Percentiles rank a stretch among this genome's conserved stretches.
phyloP scores from a whole-genome alignment of 23 tunicate species.

The Ascidia mentula region DNA sequence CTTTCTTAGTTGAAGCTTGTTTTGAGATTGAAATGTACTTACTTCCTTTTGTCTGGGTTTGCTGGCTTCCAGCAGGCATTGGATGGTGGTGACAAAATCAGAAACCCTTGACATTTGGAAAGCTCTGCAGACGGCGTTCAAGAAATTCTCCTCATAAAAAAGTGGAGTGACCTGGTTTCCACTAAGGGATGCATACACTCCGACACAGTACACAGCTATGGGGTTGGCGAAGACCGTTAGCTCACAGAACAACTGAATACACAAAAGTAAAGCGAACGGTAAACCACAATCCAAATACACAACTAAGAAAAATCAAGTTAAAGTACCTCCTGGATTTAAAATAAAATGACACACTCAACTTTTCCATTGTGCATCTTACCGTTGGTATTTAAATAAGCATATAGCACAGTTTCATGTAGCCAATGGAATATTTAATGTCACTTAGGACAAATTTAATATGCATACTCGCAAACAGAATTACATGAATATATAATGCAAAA shows the following conservation, averaged over 20 bases:
- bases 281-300: no score
- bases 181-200: conserved; percentile 29
- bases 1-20: not conserved
- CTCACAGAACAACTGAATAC: conserved; percentile 59
- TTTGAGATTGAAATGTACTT: not conserved
- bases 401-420: no score
- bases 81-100: conserved; percentile 51
- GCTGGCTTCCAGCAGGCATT: conserved; percentile 33
- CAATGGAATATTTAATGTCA: no score
- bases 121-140: conserved; percentile 54
- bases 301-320: no score
- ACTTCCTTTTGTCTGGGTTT: conserved; percentile 47
- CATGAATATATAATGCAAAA: no score
- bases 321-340: no score
- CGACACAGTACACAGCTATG: conserved; percentile 68
- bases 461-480: no score
- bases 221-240: conserved; percentile 63
- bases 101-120: conserved; percentile 24
- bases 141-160: conserved; percentile 54
- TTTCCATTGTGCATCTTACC: no score
- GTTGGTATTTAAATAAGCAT: no score
- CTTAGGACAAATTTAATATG: no score
- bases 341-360: no score
- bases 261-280: no score
- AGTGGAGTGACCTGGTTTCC: conserved; percentile 12